These are phyloP conservation scores for Meleagris gallopavo DNA, from an alignment of 2,113 vertebrate genomes.

Conservation along the genomic window DNA sequence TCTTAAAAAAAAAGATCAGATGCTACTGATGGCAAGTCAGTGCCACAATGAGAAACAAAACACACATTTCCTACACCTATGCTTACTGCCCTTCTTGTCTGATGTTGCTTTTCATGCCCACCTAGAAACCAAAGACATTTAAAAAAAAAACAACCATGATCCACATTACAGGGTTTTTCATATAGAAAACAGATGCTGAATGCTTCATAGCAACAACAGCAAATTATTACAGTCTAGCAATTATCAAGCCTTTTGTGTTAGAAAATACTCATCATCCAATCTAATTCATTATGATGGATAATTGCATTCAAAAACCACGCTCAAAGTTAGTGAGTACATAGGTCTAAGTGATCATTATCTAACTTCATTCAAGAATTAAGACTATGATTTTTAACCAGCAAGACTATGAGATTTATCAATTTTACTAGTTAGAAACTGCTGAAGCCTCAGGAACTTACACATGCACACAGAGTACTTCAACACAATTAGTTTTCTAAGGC, in stretches of 20 bases:
- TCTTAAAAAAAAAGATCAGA: neutral
- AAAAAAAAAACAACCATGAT: neutral
- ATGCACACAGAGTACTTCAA: neutral
- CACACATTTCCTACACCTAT: neutral
- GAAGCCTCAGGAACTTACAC: neutral
- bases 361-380: slow-evolving; percentile 27
- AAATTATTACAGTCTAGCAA: slow-evolving; percentile 43
- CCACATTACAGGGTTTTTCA: neutral
- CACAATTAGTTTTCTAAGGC: neutral
- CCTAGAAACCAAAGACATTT: neutral
- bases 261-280: slow-evolving; percentile 26
- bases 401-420: neutral
- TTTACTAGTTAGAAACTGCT: neutral
- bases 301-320: slow-evolving; percentile 26
- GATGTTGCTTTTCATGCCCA: neutral
- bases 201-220: neutral
- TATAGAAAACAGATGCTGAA: neutral
- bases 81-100: neutral
- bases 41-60: neutral
- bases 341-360: slow-evolving; percentile 8
- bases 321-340: slow-evolving; percentile 1
- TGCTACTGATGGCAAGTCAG: neutral
- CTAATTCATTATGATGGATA: slow-evolving; percentile 16
- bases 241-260: slow-evolving; percentile 27
- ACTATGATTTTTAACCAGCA: neutral